Percentiles rank a stretch among this genome's conserved stretches.
Evolutionary conservation across 2,888 invertebrate species (phyloP).

Genomic region (Leptinotarsa rubiginosa): DNA sequence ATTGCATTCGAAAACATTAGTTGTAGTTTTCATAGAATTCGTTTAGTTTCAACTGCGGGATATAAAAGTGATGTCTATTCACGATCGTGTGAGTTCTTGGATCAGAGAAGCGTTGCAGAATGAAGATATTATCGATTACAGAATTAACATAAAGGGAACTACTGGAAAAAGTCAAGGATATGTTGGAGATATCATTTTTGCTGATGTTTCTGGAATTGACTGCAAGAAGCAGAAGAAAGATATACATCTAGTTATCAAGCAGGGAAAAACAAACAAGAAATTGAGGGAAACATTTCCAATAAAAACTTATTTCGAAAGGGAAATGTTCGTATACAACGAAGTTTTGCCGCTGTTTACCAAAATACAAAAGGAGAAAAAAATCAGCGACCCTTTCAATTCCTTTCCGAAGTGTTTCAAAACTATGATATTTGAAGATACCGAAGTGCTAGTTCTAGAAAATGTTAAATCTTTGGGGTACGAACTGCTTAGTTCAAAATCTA

Average conservation of each 20-base stretch:
- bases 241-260: conserved; percentile 34
- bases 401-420: conserved; percentile 43
- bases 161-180: conserved; percentile 52
- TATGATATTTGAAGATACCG: conserved; percentile 23
- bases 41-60: not conserved
- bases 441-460: conserved; percentile 52
- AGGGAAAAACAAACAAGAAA: conserved; percentile 19
- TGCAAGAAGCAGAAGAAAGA: conserved; percentile 39
- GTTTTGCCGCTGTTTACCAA: conserved; percentile 44
- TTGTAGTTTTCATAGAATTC: not conserved
- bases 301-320: conserved; percentile 44
- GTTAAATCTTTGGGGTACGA: conserved; percentile 48
- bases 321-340: conserved; percentile 47
- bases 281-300: conserved; percentile 33
- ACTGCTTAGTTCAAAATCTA: conserved; percentile 47
- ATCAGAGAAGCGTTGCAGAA: conserved; percentile 6
- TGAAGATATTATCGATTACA: conserved; percentile 6
- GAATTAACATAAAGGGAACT: conserved; percentile 28
- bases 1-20: not conserved
- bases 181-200: conserved; percentile 48
- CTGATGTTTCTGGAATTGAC: conserved; percentile 41
- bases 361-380: conserved; percentile 43
- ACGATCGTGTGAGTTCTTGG: conserved; percentile 11
- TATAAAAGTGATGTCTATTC: not conserved
- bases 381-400: conserved; percentile 34